Base-by-base conservation (phyloP, 2,797 vertebrate genomes). In the Erethizon dorsatum region DNA sequence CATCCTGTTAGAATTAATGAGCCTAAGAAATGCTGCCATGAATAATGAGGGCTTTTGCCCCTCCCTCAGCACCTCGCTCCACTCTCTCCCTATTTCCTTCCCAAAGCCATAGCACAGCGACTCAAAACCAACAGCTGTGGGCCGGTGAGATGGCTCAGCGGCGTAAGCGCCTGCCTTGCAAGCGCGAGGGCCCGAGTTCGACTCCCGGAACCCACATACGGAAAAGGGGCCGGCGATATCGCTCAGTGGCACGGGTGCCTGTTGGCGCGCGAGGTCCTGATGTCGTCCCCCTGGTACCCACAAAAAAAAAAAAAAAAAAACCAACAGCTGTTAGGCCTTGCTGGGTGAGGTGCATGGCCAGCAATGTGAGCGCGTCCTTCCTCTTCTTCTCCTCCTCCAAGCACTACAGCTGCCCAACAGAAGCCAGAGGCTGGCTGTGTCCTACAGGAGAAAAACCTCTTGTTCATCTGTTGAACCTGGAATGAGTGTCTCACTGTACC, bases 1-100 rank as follows among this genome's bases (percentile, higher is more conserved):
- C 73, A 77, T 92, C 79, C 83, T 91, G 77, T 94, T 95, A 92
- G 95, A 97, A 97, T 97, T 97, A 98, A 98, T 97, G 97, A 97
- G 96, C 88, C 95, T 87, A 90, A 86, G 90, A 96, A 88, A 97
- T 2, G 73, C 90, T 91, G 90, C 93, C 90, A 37, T 89, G 96
- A 96, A 92, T 97, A 96, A 97, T 84, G 75, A 95, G 61, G 69
- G 69, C 47, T 92, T 83, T 17, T 11, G n/a, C 67, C 73, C 83
- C 89, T 93, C 95, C 84, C 78, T n/a, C 78, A 63, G 65, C 79
- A 57, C 54, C 17, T 84, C 87, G 65, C 22, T 28, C 41, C 12
- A 33, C 13, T 28, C 4, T 15, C n/a, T 47, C 28, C 13, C 91
- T 28, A 2, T 50, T 88, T 89, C 41, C 22, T 88, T 86, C 96